These are phyloP conservation scores for Calephelis nemesis DNA, from an alignment of 1,140 invertebrate species.

Conservation along the genomic window DNA sequence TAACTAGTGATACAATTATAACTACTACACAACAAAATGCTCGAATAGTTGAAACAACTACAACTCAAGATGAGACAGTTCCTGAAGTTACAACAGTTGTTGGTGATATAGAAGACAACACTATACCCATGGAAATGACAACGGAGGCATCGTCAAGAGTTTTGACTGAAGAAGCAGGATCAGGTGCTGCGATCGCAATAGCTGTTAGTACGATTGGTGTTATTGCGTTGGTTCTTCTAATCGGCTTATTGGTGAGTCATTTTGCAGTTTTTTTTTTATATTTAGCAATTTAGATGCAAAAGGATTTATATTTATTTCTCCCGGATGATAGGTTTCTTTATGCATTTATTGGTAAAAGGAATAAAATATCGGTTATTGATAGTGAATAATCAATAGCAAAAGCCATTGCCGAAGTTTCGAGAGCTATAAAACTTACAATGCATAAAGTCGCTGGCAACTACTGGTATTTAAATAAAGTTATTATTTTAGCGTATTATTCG, in stretches of 20 bases:
- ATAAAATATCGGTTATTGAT: too few relatives aligned
- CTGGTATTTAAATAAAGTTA: too few relatives aligned
- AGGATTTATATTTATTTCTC: too few relatives aligned
- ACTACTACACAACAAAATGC: slow-evolving; percentile 20
- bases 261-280: slow-evolving; percentile 8
- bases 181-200: slow-evolving; percentile 63
- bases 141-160: slow-evolving; percentile 55
- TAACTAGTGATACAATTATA: slow-evolving; percentile 34
- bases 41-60: slow-evolving; percentile 31
- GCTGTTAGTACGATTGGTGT: slow-evolving; percentile 71
- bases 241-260: slow-evolving; percentile 65
- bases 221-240: slow-evolving; percentile 62
- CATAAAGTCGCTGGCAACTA: too few relatives aligned
- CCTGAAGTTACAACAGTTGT: slow-evolving; percentile 41
- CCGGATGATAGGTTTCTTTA: too few relatives aligned
- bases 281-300: too few relatives aligned
- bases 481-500: too few relatives aligned
- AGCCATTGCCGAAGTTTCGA: too few relatives aligned
- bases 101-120: slow-evolving; percentile 52
- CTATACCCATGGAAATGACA: slow-evolving; percentile 54
- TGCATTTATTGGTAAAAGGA: too few relatives aligned
- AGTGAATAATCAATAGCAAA: too few relatives aligned
- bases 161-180: slow-evolving; percentile 49
- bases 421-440: too few relatives aligned
- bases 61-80: slow-evolving; percentile 25